Evolutionary conservation across 2,888 invertebrate species (phyloP).

Genomic region (Acronicta aceris): DNA sequence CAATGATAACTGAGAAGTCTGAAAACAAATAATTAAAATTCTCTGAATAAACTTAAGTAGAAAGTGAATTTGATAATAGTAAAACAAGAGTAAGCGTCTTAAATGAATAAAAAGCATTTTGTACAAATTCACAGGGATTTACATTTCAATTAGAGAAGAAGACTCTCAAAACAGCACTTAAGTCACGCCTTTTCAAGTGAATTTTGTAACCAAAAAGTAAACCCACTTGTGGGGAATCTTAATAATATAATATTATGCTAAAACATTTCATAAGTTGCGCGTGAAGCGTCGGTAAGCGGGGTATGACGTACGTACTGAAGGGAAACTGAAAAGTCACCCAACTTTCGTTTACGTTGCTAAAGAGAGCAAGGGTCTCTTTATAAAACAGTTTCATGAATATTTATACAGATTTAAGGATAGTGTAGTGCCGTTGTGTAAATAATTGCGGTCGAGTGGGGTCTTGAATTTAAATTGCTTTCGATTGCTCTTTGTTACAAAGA

Average conservation of each 20-base stretch:
- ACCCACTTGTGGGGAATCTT: slow-evolving; percentile 31
- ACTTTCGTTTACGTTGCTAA: slow-evolving; percentile 72
- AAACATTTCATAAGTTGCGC: slow-evolving; percentile 60
- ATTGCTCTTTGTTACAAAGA: slow-evolving; percentile 59
- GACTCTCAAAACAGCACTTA: slow-evolving; percentile 28
- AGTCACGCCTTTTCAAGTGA: slow-evolving; percentile 50
- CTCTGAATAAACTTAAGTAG: slow-evolving; percentile 20
- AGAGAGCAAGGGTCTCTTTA: slow-evolving; percentile 73
- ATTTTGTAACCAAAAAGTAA: slow-evolving; percentile 41
- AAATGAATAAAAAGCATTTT: slow-evolving; percentile 42
- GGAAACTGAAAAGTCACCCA: slow-evolving; percentile 67
- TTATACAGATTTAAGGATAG: slow-evolving; percentile 79
- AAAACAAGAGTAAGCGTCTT: slow-evolving; percentile 36
- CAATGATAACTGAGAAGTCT: slow-evolving; percentile 13
- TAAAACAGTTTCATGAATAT: slow-evolving; percentile 81
- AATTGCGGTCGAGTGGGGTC: slow-evolving; percentile 69
- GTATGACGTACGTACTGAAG: slow-evolving; percentile 18
- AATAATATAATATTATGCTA: slow-evolving; percentile 58
- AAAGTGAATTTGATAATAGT: slow-evolving; percentile 25
- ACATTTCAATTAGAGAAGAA: slow-evolving; percentile 50
- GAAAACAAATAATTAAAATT: slow-evolving; percentile 51
- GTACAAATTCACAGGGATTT: slow-evolving; percentile 51
- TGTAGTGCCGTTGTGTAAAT: slow-evolving; percentile 75
- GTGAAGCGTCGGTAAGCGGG: slow-evolving; percentile 52
- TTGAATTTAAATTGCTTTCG: slow-evolving; percentile 72